Conservation (phyloP, 53 echinoderm and acorn worm genomes). For the Glandiceps talaboti region DNA sequence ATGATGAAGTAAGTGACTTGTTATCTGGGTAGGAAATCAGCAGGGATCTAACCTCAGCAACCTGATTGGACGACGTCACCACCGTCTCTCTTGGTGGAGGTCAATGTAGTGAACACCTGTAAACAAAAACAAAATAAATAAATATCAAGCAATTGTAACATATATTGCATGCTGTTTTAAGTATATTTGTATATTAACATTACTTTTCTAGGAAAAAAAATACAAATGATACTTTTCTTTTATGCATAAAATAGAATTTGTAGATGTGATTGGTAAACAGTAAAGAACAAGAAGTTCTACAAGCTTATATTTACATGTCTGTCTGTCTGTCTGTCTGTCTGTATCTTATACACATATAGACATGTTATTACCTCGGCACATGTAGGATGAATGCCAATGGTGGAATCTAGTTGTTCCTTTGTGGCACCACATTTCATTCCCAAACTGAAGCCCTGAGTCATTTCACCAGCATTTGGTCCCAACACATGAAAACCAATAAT, state of each 20-base stretch:
- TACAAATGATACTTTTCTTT: too few relatives aligned
- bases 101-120: slow-evolving; percentile 84
- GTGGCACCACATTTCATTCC: slow-evolving; percentile 96
- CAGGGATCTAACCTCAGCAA: slow-evolving; percentile 98
- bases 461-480: slow-evolving; percentile 87
- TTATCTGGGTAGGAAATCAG: background rate
- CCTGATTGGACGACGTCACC: slow-evolving; percentile 43
- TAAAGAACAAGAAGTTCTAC: background rate
- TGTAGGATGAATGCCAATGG: slow-evolving; percentile 95
- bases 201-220: too few relatives aligned
- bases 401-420: slow-evolving; percentile 78
- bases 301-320: too few relatives aligned
- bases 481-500: slow-evolving; percentile 78
- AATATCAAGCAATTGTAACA: background rate
- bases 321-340: too few relatives aligned
- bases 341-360: too few relatives aligned
- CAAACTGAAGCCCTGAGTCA: slow-evolving; percentile 82
- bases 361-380: slow-evolving; percentile 71
- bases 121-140: background rate
- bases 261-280: background rate
- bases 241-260: background rate
- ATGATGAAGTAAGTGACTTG: background rate
- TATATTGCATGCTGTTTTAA: background rate
- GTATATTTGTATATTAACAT: too few relatives aligned
- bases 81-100: slow-evolving; percentile 61